Evolutionary conservation across 2,797 vertebrate genomes (phyloP).

Genomic region (Crypturellus tataupa): DNA sequence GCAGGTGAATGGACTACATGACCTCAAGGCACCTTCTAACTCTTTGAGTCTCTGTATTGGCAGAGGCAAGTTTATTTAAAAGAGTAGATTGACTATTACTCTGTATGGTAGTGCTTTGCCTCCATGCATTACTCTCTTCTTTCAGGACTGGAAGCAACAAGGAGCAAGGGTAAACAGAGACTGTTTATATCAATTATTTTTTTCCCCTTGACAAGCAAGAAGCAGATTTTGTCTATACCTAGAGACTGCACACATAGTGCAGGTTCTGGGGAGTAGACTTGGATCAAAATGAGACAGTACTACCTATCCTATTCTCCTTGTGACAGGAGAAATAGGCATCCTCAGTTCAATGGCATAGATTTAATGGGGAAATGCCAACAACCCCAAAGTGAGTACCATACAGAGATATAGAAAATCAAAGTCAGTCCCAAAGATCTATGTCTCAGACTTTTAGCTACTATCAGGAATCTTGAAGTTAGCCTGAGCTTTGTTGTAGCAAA

Average conservation of each 20-base stretch:
- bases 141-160: neutral
- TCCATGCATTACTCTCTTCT: neutral
- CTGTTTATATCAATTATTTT: conserved; percentile 5
- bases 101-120: neutral
- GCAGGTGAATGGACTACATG: neutral
- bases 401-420: neutral
- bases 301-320: neutral
- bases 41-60: neutral
- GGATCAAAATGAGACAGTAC: neutral
- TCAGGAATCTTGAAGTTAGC: neutral
- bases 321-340: neutral
- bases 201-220: neutral
- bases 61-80: conserved; percentile 36
- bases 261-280: neutral
- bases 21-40: neutral
- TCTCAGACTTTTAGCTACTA: neutral
- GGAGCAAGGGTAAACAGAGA: conserved; percentile 7
- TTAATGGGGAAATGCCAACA: neutral
- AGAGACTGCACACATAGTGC: neutral
- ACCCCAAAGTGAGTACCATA: neutral
- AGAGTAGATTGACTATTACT: neutral
- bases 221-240: neutral
- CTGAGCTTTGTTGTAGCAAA: neutral
- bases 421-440: neutral
- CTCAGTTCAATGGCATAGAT: neutral